phyloP scores from a whole-genome alignment of 2,113 vertebrate genomes.

The Bubo blakistoni region DNA sequence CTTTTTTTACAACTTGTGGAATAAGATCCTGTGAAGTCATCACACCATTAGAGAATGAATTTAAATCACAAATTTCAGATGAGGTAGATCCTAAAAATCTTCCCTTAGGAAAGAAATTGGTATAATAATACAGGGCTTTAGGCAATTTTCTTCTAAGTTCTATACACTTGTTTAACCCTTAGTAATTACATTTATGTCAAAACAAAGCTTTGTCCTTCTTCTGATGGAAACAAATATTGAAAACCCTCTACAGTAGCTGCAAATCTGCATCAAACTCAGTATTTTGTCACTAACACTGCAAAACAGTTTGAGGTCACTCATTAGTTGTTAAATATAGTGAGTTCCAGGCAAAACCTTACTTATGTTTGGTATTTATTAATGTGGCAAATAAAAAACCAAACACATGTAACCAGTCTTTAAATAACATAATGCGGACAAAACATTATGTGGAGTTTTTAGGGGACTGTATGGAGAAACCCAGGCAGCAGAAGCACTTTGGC shows the following conservation, averaged over 20 bases:
- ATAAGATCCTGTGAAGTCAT: not conserved
- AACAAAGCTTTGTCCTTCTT: not conserved
- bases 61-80: not conserved
- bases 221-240: not conserved
- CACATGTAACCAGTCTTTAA: not conserved
- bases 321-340: not conserved
- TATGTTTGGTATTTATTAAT: not conserved
- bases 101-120: not conserved
- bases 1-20: not conserved
- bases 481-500: fast-evolving
- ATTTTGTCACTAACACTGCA: not conserved
- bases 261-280: not conserved
- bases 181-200: not conserved
- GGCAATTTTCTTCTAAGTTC: not conserved
- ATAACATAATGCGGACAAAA: not conserved
- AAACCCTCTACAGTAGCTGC: not conserved
- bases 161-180: not conserved
- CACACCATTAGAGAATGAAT: not conserved
- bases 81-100: not conserved
- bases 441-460: not conserved
- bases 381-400: not conserved
- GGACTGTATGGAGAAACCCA: not conserved
- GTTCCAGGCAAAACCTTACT: not conserved
- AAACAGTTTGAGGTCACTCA: not conserved
- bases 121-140: not conserved